Evolutionary conservation across 2,888 invertebrate genomes (phyloP).

Genomic region (Dendrolimus houi): DNA sequence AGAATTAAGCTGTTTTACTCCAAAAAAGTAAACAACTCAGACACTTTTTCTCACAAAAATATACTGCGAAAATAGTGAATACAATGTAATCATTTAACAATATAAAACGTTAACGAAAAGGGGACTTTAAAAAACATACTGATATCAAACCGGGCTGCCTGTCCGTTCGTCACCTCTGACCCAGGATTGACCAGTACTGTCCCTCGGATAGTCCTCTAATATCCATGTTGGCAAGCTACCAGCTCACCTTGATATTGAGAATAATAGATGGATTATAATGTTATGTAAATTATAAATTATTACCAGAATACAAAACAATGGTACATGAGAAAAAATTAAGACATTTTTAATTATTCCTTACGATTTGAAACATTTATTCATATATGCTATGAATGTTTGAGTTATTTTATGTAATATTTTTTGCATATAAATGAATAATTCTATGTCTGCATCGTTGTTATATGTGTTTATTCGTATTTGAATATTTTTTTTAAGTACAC

Average conservation of each 20-base stretch:
- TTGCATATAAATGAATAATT: too few species aligned
- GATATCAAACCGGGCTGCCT: slow-evolving; percentile 42
- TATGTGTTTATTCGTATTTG: too few species aligned
- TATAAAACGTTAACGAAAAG: neutral
- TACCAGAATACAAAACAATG: neutral
- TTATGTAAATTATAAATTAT: slow-evolving; percentile 2
- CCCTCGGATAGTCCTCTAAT: slow-evolving; percentile 33
- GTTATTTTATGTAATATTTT: too few species aligned
- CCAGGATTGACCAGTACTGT: slow-evolving; percentile 55
- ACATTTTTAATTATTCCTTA: neutral
- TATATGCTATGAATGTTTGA: too few species aligned
- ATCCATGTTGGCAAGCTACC: slow-evolving; percentile 43
- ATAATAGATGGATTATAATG: neutral
- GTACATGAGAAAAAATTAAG: neutral
- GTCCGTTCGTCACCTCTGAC: slow-evolving; percentile 74
- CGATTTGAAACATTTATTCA: too few species aligned
- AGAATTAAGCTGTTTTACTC: too few species aligned
- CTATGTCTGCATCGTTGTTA: too few species aligned
- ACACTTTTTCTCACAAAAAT: too few species aligned
- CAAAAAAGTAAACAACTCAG: too few species aligned
- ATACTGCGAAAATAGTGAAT: too few species aligned
- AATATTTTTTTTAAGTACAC: too few species aligned
- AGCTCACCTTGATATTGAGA: slow-evolving; percentile 27
- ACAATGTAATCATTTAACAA: too few species aligned
- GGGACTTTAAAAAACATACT: slow-evolving; percentile 19